Evolutionary conservation across 1,140 invertebrate genomes (phyloP).

Genomic region (Luehdorfia chinensis): DNA sequence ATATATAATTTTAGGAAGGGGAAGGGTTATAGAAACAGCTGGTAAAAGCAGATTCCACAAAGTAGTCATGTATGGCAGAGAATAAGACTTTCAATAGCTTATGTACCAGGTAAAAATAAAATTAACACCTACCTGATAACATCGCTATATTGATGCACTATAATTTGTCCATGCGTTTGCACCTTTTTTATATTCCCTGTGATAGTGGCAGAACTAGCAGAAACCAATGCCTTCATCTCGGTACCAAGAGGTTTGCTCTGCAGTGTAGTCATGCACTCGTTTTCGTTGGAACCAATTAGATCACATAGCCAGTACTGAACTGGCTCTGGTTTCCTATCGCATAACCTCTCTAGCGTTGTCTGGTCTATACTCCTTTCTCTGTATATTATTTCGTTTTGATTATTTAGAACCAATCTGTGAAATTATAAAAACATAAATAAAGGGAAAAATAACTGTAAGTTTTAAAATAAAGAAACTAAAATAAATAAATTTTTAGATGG

Average conservation of each 20-base stretch:
- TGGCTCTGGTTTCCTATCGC: constrained; percentile 65
- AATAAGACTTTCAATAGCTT: too few species aligned
- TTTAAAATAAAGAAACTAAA: not conserved
- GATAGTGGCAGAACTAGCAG: constrained; percentile 71
- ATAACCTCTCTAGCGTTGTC: constrained; percentile 60
- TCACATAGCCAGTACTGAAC: constrained; percentile 83
- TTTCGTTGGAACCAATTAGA: constrained; percentile 81
- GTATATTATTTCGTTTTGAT: constrained; percentile 62
- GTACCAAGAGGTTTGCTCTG: constrained; percentile 86
- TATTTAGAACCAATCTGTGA: constrained; percentile 62
- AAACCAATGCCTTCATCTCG: constrained; percentile 73
- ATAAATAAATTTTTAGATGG: too few species aligned
- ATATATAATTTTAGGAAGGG: too few species aligned
- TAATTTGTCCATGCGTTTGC: constrained; percentile 74
- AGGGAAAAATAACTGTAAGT: constrained; percentile 10
- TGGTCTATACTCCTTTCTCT: constrained; percentile 69
- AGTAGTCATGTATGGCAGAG: too few species aligned
- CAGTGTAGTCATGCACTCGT: constrained; percentile 88
- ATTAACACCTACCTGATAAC: constrained; percentile 57
- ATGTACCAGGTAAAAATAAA: too few species aligned
- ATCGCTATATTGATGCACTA: constrained; percentile 73
- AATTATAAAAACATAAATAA: constrained; percentile 10
- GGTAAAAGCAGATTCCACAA: too few species aligned
- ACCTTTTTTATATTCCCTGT: constrained; percentile 76
- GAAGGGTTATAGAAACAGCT: too few species aligned